Base-by-base conservation (phyloP, 1,140 invertebrate species). In the Brachionus asplanchnoidis region DNA sequence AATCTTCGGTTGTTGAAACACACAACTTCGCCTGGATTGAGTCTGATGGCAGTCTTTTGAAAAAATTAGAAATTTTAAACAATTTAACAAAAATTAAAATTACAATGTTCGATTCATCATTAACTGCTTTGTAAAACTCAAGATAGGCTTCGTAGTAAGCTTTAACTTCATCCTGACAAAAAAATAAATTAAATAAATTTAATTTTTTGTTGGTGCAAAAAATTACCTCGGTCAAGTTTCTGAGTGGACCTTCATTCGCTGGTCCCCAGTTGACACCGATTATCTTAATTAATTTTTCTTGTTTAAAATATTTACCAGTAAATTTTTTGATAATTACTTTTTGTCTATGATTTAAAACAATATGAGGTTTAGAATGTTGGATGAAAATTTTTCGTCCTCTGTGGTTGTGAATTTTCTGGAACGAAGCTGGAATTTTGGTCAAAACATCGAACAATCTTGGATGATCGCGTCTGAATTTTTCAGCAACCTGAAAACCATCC, bases 1-100 rank as follows among this genome's bases (percentile, higher is more conserved):
- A 88, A 87, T 85, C 88, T 86, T 65, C 87, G 85, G 85, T 89
- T 89, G 83, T 89, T 88, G 70, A 89, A 88, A 7, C 84, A 77
- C 28, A 88, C 53, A 46, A 88, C 77, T 44, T 89, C 88, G 36
- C 88, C 88, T 4, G 86, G 86, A 56, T 86, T 82, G 42, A 89
- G 56, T 32, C 86, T 84, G 44, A 86, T 85, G 26, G 85, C 82
- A 17, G 88, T 85, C 88, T 89, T 36, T 73, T 17, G 36, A 36
- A 77, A 28, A 56, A 78, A 12, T 3, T n/a, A 4, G 32, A 12
- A 66, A 78, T 32, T 12, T 73, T 44, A 40, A 17, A 42, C 3
- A 6, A n/a, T 73, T 73, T 3, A 23, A 2, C 17, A 17, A 17
- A 73, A 42, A 40, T 73, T 17, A 40, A 40, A 42, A 42, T 84